Evolutionary conservation across 2,113 vertebrate species (phyloP).

Genomic region (Potamarius usumacintae): DNA sequence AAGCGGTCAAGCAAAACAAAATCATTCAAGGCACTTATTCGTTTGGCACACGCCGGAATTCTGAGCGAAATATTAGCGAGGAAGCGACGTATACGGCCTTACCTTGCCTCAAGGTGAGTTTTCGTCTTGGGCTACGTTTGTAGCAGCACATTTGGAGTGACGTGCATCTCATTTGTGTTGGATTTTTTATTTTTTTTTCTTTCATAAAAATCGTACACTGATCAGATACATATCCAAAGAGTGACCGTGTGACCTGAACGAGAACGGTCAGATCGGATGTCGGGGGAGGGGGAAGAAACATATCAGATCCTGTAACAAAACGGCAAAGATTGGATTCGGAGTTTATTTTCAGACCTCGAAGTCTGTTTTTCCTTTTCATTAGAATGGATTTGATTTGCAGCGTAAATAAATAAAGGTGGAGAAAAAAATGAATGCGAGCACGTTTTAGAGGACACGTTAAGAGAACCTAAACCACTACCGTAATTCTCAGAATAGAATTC

Average conservation of each 20-base stretch:
- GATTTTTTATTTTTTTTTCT: too few species aligned
- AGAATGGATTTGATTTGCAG: background rate
- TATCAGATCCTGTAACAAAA: background rate
- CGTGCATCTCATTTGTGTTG: background rate
- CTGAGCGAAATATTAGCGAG: background rate
- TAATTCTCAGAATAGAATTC: background rate
- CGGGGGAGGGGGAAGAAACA: background rate
- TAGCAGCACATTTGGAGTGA: background rate
- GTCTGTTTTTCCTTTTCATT: background rate
- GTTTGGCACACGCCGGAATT: background rate
- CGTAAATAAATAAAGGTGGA: too few species aligned
- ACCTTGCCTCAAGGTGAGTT: background rate
- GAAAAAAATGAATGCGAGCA: too few species aligned
- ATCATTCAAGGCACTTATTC: background rate
- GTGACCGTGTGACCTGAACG: background rate
- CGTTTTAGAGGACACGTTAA: background rate
- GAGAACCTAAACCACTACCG: too few species aligned
- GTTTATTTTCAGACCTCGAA: background rate
- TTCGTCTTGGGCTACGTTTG: too few species aligned
- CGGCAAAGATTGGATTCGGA: background rate
- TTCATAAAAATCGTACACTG: background rate
- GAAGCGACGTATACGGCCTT: background rate
- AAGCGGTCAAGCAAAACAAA: background rate
- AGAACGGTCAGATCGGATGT: background rate
- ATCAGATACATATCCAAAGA: background rate